Percentiles rank a stretch among this genome's conserved stretches.
Evolutionary conservation across 2,888 invertebrate species (phyloP).

Genomic region (Pyrrhia umbra): DNA sequence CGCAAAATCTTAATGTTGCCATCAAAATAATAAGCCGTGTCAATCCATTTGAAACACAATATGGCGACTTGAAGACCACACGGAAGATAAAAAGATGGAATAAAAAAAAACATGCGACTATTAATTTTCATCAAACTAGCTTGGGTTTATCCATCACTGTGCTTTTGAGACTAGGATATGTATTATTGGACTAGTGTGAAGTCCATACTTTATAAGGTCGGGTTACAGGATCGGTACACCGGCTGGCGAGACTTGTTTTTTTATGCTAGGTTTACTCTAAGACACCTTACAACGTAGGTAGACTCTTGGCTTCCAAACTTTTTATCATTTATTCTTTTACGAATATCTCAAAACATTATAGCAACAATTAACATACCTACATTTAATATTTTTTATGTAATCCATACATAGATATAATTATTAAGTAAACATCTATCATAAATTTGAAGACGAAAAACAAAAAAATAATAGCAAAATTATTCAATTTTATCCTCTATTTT

Average conservation of each 20-base stretch:
- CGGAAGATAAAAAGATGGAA: slow-evolving; percentile 19
- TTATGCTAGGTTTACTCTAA: too few relatives aligned
- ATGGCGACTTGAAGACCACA: slow-evolving; percentile 37
- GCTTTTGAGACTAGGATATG: slow-evolving; percentile 38
- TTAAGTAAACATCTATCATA: too few relatives aligned
- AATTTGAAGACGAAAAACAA: too few relatives aligned
- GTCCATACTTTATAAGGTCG: slow-evolving; percentile 72
- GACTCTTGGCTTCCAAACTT: too few relatives aligned
- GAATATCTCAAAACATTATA: too few relatives aligned
- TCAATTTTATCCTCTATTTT: too few relatives aligned
- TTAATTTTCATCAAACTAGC: slow-evolving; percentile 57
- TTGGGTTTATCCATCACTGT: slow-evolving; percentile 49
- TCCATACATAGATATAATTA: too few relatives aligned
- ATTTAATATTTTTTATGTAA: too few relatives aligned
- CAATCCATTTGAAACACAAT: slow-evolving; percentile 46
- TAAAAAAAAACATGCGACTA: slow-evolving; percentile 35
- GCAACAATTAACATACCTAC: too few relatives aligned
- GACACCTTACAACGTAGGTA: too few relatives aligned
- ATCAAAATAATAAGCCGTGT: slow-evolving; percentile 40
- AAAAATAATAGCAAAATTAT: too few relatives aligned
- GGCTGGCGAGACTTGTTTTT: slow-evolving; percentile 50
- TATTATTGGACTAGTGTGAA: slow-evolving; percentile 47
- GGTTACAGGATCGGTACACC: slow-evolving; percentile 69
- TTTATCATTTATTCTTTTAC: too few relatives aligned
- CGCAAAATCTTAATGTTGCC: slow-evolving; percentile 34